A percentile compares a stretch with the other conserved stretches of the same genome.
phyloP scores from a whole-genome alignment of 1,140 invertebrate species.

The Drosophila ironensis region DNA sequence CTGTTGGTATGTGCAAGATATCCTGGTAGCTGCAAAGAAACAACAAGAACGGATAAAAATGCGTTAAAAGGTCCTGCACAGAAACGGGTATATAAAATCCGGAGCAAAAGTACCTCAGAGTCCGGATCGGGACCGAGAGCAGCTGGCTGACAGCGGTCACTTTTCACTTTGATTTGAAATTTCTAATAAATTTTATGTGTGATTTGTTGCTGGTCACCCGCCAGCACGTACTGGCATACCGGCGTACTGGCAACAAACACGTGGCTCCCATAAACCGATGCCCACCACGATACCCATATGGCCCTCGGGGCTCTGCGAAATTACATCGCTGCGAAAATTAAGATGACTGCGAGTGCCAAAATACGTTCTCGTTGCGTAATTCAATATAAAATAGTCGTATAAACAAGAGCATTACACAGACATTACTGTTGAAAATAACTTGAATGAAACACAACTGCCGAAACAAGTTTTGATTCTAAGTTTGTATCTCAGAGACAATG shows the following conservation, averaged over 20 bases:
- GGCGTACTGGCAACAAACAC: constrained; percentile 16
- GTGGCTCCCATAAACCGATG: constrained; percentile 69
- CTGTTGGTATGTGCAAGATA: constrained; percentile 87
- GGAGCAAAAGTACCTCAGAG: neutral
- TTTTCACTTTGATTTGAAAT: constrained; percentile 78
- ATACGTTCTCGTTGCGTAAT: neutral
- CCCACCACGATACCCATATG: constrained; percentile 59
- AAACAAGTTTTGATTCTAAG: too few relatives aligned
- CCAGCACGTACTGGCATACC: constrained; percentile 10
- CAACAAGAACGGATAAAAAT: constrained; percentile 53
- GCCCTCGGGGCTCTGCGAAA: constrained; percentile 11
- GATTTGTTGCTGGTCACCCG: constrained; percentile 54
- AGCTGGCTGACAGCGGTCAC: constrained; percentile 63
- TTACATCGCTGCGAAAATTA: constrained; percentile 20
- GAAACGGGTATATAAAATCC: constrained; percentile 42
- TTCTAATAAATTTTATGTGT: constrained; percentile 79
- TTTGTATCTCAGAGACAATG: too few relatives aligned
- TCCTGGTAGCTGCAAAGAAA: constrained; percentile 85
- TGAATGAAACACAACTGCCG: neutral
- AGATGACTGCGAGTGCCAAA: neutral
- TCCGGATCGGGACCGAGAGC: neutral
- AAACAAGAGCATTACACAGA: neutral
- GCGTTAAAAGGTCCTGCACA: constrained; percentile 61
- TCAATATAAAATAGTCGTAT: neutral
- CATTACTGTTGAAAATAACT: neutral